Percentiles rank a stretch among this genome's conserved stretches.
These are phyloP conservation scores for Panulirus ornatus DNA, from an alignment of 1,140 invertebrate species.

Conservation along the genomic window DNA sequence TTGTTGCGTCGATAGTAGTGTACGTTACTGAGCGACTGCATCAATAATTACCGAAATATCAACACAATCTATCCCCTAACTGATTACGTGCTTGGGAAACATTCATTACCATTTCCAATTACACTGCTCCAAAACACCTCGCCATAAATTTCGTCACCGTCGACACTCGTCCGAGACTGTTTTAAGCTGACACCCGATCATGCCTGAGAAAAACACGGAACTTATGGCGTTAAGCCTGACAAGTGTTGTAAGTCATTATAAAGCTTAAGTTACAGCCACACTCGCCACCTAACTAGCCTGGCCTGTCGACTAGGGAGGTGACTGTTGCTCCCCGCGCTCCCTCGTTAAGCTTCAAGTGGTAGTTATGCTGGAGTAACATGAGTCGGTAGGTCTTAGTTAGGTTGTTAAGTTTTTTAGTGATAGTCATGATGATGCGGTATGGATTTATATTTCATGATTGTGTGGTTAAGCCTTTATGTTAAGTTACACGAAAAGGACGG, in stretches of 20 bases:
- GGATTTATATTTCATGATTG: no score
- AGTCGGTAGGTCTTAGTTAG: not conserved
- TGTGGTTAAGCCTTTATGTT: no score
- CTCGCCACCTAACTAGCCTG: not conserved
- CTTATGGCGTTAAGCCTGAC: conserved; percentile 24
- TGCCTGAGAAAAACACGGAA: conserved; percentile 31
- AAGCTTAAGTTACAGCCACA: conserved; percentile 32
- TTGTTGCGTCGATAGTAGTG: not conserved
- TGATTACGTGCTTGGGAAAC: conserved; percentile 6
- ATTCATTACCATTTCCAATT: conserved; percentile 52
- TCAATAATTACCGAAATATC: not conserved
- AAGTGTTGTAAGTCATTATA: conserved; percentile 46
- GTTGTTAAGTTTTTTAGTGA: not conserved
- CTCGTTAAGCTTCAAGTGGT: not conserved
- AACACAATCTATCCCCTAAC: not conserved
- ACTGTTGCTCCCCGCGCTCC: not conserved
- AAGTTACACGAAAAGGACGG: no score
- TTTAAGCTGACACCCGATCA: conserved; percentile 37
- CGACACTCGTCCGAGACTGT: conserved; percentile 24
- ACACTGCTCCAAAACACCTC: conserved; percentile 45
- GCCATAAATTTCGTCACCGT: conserved; percentile 44
- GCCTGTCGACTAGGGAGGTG: not conserved
- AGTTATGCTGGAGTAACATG: not conserved
- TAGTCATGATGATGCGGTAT: not conserved
- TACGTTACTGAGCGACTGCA: not conserved